phyloP scores from a whole-genome alignment of 2,888 invertebrate species.

The Willowsia nigromaculata region DNA sequence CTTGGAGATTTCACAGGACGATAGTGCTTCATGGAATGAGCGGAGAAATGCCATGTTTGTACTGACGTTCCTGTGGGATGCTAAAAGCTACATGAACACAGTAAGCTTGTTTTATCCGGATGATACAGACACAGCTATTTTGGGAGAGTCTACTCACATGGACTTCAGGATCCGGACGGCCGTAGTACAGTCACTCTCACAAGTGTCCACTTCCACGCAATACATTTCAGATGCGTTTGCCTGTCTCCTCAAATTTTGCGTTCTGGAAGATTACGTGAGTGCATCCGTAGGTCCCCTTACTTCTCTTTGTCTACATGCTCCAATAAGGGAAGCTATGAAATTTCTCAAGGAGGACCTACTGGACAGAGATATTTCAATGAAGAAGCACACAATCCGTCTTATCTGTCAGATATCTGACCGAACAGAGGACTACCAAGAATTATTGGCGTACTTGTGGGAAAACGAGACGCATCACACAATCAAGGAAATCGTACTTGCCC shows the following conservation, averaged over 20 bases:
- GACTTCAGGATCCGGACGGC: conserved; percentile 45
- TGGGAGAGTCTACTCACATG: conserved; percentile 48
- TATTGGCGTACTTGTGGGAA: conserved; percentile 61
- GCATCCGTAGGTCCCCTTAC: conserved; percentile 44
- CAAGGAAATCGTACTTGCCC: conserved; percentile 29
- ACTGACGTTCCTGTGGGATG: conserved; percentile 66
- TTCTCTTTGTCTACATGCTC: conserved; percentile 25
- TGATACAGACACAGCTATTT: not conserved
- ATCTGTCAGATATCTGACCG: conserved; percentile 53
- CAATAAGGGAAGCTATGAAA: conserved; percentile 46
- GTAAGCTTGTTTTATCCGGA: conserved; percentile 66
- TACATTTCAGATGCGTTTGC: conserved; percentile 53
- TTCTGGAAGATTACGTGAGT: conserved; percentile 56
- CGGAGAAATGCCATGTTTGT: conserved; percentile 64
- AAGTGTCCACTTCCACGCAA: conserved; percentile 33
- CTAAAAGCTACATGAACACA: conserved; percentile 63
- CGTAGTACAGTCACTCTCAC: conserved; percentile 46
- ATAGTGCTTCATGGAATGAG: conserved; percentile 43
- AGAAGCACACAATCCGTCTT: conserved; percentile 53
- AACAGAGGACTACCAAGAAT: conserved; percentile 63
- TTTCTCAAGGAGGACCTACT: conserved; percentile 64
- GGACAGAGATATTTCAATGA: conserved; percentile 57
- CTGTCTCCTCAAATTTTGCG: conserved; percentile 54
- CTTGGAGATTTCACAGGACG: conserved; percentile 70
- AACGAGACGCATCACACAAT: conserved; percentile 63